phyloP scores from a whole-genome alignment of 2,888 invertebrate genomes.

The Melinaea menophilus region DNA sequence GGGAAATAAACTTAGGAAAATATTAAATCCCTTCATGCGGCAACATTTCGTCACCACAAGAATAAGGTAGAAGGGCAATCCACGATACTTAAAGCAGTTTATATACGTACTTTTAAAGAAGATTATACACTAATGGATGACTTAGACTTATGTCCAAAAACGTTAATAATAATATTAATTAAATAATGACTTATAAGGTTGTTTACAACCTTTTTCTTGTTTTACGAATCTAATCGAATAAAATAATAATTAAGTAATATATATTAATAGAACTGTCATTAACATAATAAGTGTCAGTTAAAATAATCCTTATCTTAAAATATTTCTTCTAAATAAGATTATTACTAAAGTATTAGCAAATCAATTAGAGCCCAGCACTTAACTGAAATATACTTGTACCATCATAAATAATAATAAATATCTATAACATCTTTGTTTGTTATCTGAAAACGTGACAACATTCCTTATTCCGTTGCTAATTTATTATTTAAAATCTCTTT shows the following conservation, averaged over 20 bases:
- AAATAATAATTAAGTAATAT: neutral
- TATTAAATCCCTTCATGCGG: neutral
- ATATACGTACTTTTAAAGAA: conserved; percentile 30
- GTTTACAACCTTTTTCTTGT: too few relatives aligned
- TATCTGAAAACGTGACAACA: neutral
- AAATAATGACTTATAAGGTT: too few relatives aligned
- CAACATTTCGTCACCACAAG: conserved; percentile 6
- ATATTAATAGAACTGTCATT: neutral
- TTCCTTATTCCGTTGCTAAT: conserved; percentile 1
- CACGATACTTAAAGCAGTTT: conserved; percentile 24
- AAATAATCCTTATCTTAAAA: too few relatives aligned
- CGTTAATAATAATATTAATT: conserved; percentile 34
- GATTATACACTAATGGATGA: conserved; percentile 32
- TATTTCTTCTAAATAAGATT: too few relatives aligned
- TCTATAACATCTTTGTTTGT: neutral
- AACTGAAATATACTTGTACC: neutral
- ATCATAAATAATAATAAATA: neutral
- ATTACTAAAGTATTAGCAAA: too few relatives aligned
- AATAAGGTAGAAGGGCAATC: conserved; percentile 8
- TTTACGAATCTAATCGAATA: neutral
- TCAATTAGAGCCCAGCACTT: too few relatives aligned
- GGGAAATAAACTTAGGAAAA: neutral
- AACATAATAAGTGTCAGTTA: too few relatives aligned
- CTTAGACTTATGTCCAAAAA: conserved; percentile 32
- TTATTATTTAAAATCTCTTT: conserved; percentile 3